Conservation (phyloP, 1,140 invertebrate genomes). For the Drosophila micromelanica region DNA sequence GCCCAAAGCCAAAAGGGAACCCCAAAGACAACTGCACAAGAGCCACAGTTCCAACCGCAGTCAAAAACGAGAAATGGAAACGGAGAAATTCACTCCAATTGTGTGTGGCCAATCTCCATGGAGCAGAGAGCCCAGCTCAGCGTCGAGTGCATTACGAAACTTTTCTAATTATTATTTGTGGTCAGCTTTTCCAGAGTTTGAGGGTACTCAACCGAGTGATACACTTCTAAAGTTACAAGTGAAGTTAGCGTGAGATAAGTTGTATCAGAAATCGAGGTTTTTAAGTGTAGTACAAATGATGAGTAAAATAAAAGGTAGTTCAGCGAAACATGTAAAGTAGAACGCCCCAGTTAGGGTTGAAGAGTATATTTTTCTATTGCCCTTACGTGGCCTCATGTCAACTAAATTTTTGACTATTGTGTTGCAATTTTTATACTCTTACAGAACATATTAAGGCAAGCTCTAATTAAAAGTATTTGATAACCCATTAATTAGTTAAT, state of each 20-base stretch:
- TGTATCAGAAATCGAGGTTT: not conserved
- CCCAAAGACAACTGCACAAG: slow-evolving; percentile 18
- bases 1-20: slow-evolving; percentile 30
- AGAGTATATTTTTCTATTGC: slow-evolving; percentile 7
- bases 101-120: slow-evolving; percentile 40
- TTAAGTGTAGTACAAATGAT: not conserved
- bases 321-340: too few species aligned
- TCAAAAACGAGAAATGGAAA: slow-evolving; percentile 14
- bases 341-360: too few species aligned
- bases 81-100: slow-evolving; percentile 33
- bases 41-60: slow-evolving; percentile 13
- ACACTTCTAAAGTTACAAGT: slow-evolving; percentile 1
- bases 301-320: too few species aligned
- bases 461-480: not conserved
- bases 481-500: not conserved
- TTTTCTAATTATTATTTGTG: slow-evolving; percentile 69
- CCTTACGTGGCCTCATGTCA: slow-evolving; percentile 12
- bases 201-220: not conserved
- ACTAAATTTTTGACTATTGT: slow-evolving; percentile 7
- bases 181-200: slow-evolving; percentile 19
- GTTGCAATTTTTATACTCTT: not conserved
- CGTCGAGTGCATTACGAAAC: slow-evolving; percentile 34
- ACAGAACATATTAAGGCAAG: too few species aligned
- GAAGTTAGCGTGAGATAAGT: not conserved
- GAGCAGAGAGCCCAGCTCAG: slow-evolving; percentile 11